These are phyloP conservation scores for Cerastis rubricosa DNA, from an alignment of 2,888 invertebrate species.

Conservation along the genomic window DNA sequence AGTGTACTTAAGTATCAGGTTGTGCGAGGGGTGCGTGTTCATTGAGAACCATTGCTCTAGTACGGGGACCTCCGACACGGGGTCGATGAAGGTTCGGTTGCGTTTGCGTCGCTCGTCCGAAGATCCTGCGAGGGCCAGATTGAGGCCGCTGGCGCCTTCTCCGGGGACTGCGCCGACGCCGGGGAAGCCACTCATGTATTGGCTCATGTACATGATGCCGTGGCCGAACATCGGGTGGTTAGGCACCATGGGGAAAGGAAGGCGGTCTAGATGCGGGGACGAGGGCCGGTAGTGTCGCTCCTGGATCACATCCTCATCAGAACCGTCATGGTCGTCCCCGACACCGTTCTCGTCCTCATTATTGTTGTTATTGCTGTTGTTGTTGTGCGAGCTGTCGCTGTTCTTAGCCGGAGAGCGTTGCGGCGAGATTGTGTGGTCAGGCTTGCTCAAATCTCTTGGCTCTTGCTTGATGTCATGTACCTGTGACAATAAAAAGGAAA, in stretches of 20 bases:
- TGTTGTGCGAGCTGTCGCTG: conserved; percentile 89
- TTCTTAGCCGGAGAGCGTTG: conserved; percentile 90
- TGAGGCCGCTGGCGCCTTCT: conserved; percentile 91
- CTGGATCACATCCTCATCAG: conserved; percentile 87
- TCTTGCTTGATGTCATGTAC: conserved; percentile 90
- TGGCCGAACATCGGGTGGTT: conserved; percentile 96
- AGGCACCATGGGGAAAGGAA: conserved; percentile 95
- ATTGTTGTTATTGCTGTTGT: conserved; percentile 86
- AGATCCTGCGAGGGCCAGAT: conserved; percentile 91
- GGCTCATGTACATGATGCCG: conserved; percentile 98
- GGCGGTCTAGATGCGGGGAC: conserved; percentile 88
- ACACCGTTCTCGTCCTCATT: conserved; percentile 88
- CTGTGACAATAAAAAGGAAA: conserved; percentile 73
- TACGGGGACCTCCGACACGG: conserved; percentile 98
- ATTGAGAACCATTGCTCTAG: conserved; percentile 98
- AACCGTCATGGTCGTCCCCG: conserved; percentile 88
- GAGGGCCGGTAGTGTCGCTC: conserved; percentile 84
- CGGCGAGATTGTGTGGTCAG: conserved; percentile 84
- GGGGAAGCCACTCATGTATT: conserved; percentile 93
- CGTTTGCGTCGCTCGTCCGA: conserved; percentile 98
- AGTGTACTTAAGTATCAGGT: conserved; percentile 99
- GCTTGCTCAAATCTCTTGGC: conserved; percentile 86
- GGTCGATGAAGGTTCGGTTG: conserved; percentile 99
- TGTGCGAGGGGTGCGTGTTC: conserved; percentile 99
- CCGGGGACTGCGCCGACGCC: conserved; percentile 90